A percentile compares a stretch with the other conserved stretches of the same genome.
Evolutionary conservation across 2,888 invertebrate species (phyloP).

Genomic region (Leptinotarsa tumamoca): DNA sequence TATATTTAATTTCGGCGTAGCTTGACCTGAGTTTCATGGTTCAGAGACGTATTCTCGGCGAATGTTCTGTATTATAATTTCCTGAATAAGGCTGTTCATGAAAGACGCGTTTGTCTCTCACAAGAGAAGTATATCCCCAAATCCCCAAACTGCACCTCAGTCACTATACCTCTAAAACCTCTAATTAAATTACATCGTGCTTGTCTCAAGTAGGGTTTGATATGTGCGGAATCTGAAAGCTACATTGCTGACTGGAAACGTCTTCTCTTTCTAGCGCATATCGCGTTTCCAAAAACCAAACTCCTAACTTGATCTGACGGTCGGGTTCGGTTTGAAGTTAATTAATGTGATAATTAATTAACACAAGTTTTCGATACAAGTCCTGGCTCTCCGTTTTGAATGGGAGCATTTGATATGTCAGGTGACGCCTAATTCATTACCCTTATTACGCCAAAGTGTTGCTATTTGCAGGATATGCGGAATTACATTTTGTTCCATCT

Average conservation of each 20-base stretch:
- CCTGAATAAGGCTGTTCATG: too few species aligned
- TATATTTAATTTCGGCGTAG: too few species aligned
- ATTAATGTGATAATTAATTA: slow-evolving; percentile 21
- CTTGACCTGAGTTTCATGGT: too few species aligned
- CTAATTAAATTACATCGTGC: slow-evolving; percentile 13
- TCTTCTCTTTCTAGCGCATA: not conserved
- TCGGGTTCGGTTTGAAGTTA: slow-evolving; percentile 17
- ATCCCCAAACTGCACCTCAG: not conserved
- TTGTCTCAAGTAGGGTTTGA: slow-evolving; percentile 3
- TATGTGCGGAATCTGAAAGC: not conserved
- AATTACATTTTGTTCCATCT: too few species aligned
- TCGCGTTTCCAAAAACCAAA: slow-evolving; percentile 15
- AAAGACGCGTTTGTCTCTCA: too few species aligned
- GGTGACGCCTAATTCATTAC: slow-evolving; percentile 13
- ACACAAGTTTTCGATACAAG: slow-evolving; percentile 18
- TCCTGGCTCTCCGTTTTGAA: not conserved
- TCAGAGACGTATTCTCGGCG: too few species aligned
- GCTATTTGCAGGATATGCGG: not conserved
- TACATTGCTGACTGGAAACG: not conserved
- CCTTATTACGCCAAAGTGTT: not conserved
- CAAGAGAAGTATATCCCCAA: not conserved
- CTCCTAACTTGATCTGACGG: not conserved
- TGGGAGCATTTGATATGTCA: slow-evolving; percentile 11
- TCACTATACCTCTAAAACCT: not conserved
- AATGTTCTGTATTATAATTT: too few species aligned